Evolutionary conservation across 1,140 invertebrate genomes (phyloP), one percentile per base, ranked within the genome.

Genomic region (Saccostrea glomerata): DNA sequence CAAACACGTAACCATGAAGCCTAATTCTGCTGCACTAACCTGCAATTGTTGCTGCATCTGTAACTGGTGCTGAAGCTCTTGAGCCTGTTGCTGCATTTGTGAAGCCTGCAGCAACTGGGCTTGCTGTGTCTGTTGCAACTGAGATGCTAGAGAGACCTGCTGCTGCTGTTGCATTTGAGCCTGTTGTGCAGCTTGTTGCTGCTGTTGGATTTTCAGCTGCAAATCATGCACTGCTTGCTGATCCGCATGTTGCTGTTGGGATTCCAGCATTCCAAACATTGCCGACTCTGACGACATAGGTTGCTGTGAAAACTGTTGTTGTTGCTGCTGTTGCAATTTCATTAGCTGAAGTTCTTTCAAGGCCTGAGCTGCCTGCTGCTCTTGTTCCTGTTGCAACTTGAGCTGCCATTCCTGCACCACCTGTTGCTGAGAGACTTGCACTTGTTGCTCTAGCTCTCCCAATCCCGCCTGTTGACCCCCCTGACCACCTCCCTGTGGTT

Each of bases 351-450:
- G 85, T 56, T 89, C 70, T 77, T 77, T 77, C 30, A 77, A 77
- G 30, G 70, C 70, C 70, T 77, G 70, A 7, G 25, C 58, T 63
- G 58, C 58, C 70, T 77, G 84, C 40, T 93, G 93, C 15, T 94
- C 92, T 25, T 93, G 94, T 73, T 93, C 93, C 82, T 93, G 92
- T 23, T 93, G 91, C 40, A 87, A 87, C 70, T 77, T 77, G 1
- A 36, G 70, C 30, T 77, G 70, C 70, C 70, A 77, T 36, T 77
- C 70, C 55, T 84, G 82, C 58, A 83, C 87, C 84, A 47, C 84
- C 84, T 86, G 56, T 82, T 86, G 56, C 30, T 87, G 36, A 20
- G 66, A 66, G 66, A 87, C 55, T 82, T 87, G 86, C 20, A 30
- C 60, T 86, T 90, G 83, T 77, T 90, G 88, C 54, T 25, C 23